Evolutionary conservation across 2,797 vertebrate species (phyloP).

Genomic region (Nannoperca obscura): DNA sequence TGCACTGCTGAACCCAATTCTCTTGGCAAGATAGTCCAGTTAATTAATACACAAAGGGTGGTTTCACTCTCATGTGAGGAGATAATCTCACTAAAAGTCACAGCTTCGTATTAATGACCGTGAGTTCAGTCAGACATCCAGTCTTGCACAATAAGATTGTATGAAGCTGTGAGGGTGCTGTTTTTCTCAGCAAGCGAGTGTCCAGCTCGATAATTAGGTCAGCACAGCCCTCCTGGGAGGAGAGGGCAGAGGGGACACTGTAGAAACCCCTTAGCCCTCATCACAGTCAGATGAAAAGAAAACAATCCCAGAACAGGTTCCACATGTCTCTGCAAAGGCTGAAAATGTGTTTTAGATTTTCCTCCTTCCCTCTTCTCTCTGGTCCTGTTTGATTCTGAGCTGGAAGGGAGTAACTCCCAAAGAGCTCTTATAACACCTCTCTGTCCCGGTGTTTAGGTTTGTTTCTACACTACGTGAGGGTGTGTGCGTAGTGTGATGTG

Average conservation of each 20-base stretch:
- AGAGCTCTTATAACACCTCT: constrained; percentile 74
- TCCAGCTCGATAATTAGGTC: constrained; percentile 74
- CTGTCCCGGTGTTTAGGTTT: constrained; percentile 54
- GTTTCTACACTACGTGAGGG: constrained; percentile 45
- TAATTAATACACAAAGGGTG: constrained; percentile 16
- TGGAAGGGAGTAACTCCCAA: constrained; percentile 72
- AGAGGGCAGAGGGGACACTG: constrained; percentile 71
- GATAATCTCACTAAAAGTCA: constrained; percentile 28
- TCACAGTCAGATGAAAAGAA: constrained; percentile 83
- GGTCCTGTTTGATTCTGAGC: constrained; percentile 71
- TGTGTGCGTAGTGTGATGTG: constrained; percentile 52
- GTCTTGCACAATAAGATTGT: constrained; percentile 12
- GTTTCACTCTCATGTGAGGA: constrained; percentile 19
- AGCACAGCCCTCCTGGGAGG: constrained; percentile 64
- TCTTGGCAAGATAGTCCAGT: constrained; percentile 17
- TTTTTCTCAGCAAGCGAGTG: constrained; percentile 53
- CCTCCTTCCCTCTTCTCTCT: constrained; percentile 56
- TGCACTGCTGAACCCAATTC: constrained; percentile 4
- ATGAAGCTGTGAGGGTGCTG: constrained; percentile 45
- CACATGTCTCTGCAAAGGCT: constrained; percentile 77
- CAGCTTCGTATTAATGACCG: constrained; percentile 12
- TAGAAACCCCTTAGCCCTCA: constrained; percentile 65
- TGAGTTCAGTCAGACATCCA: constrained; percentile 15
- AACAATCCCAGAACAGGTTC: constrained; percentile 76
- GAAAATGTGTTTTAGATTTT: constrained; percentile 83